Conservation (phyloP, 2,888 invertebrate species). For the Lampropteryx suffumata region DNA sequence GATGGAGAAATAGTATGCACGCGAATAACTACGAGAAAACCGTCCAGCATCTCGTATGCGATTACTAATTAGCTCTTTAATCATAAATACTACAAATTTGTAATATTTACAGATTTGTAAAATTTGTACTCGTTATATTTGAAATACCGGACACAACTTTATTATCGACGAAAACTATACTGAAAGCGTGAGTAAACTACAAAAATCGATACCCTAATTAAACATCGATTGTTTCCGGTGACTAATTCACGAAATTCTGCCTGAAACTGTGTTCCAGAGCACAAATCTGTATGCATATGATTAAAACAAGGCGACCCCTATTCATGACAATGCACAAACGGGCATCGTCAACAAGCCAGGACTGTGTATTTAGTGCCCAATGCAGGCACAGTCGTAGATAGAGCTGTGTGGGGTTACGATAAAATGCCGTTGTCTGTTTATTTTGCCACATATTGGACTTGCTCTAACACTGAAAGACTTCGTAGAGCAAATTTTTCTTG, state of each 20-base stretch:
- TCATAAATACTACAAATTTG: slow-evolving; percentile 15
- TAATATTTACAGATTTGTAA: too few relatives aligned
- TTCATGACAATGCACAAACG: slow-evolving; percentile 32
- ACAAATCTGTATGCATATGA: slow-evolving; percentile 14
- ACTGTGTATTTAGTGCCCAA: slow-evolving; percentile 25
- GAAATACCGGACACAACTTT: too few relatives aligned
- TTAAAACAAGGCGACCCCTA: slow-evolving; percentile 25
- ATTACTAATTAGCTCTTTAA: slow-evolving; percentile 20
- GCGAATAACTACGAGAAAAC: slow-evolving; percentile 37
- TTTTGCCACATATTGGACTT: slow-evolving; percentile 42
- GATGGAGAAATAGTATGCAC: slow-evolving; percentile 34
- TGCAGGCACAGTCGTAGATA: slow-evolving; percentile 30
- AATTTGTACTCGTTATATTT: too few relatives aligned
- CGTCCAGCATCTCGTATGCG: slow-evolving; percentile 23
- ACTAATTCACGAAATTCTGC: neutral
- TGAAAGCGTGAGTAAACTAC: too few relatives aligned
- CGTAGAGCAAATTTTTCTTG: neutral
- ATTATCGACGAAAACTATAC: too few relatives aligned
- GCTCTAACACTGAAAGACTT: slow-evolving; percentile 23
- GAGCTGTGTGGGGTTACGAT: slow-evolving; percentile 43
- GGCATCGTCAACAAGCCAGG: slow-evolving; percentile 46
- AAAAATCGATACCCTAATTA: neutral
- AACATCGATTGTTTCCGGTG: neutral
- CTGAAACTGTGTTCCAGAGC: neutral
- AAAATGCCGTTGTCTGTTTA: slow-evolving; percentile 41